Evolutionary conservation across 2,113 vertebrate genomes (phyloP), one percentile per base, ranked within the genome.

Genomic region (Centropus bengalensis): DNA sequence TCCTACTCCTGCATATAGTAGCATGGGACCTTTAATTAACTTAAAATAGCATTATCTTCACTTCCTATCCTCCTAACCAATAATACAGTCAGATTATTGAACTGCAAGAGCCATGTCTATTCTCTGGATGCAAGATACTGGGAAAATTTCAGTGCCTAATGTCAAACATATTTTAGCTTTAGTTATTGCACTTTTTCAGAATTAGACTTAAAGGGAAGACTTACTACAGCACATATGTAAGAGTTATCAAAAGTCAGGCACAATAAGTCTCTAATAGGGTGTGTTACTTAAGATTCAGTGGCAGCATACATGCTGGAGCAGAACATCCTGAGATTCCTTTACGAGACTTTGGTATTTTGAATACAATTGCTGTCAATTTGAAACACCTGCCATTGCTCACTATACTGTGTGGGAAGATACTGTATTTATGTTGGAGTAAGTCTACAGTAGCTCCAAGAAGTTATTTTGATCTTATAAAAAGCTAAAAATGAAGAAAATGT

Each of bases 11-110:
- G 71, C 47, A 36, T 66, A 71, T 56, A 70, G 75, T 90, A 64
- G 47, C 77, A 78, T 59, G 79, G 82, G 95, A 96, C 79, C 38
- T 70, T 93, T 94, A 95, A 95, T 95, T 94, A 94, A 28, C 54
- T 89, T 52, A 66, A 95, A 97, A 89, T 89, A 77, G 64, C 71
- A 71, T 88, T 32, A 17, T 88, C 77, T 95, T 63, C 55, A 59
- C 58, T 95, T 93, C 32, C 42, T 38, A 88, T 80, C 71, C 67
- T 73, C 26, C 77, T 91, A 59, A 63, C 85, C 91, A 95, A 67
- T 94, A 95, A 67, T 59, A 54, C 28, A 86, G 90, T 63, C 52
- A 58, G 33, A 63, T 82, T 95, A 91, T 73, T 92, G 95, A 95
- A 76, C 67, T 86, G 38, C 63, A 77, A 75, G 63, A 8, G 38